Evolutionary conservation across 2,797 vertebrate genomes (phyloP).

Genomic region (Pangasius krempfi): DNA sequence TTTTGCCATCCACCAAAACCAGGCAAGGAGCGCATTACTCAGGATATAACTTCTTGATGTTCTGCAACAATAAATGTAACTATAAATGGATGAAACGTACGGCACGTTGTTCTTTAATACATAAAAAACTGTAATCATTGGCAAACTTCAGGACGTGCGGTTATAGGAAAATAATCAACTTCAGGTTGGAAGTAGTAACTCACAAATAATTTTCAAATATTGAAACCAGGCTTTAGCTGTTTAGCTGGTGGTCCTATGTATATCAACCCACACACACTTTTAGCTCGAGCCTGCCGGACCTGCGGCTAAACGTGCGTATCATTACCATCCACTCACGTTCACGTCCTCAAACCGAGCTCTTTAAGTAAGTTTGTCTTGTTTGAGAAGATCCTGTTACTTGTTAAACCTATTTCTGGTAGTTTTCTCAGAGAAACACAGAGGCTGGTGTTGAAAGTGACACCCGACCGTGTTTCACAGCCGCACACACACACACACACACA

Average conservation of each 20-base stretch:
- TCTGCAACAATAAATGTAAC: not conserved
- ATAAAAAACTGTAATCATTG: not conserved
- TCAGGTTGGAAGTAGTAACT: not conserved
- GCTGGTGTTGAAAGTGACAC: slow-evolving; percentile 15
- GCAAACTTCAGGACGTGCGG: not conserved
- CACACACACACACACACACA: slow-evolving; percentile 11
- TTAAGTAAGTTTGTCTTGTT: not conserved
- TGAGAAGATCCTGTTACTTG: slow-evolving; percentile 7
- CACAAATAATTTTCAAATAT: not conserved
- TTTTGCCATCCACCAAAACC: not conserved
- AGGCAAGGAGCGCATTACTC: not conserved
- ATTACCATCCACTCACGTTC: not conserved
- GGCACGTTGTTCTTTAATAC: not conserved
- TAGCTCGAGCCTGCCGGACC: too few relatives aligned
- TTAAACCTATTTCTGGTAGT: slow-evolving; percentile 1
- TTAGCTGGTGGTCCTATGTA: not conserved
- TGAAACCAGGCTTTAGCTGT: not conserved
- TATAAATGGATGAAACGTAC: not conserved
- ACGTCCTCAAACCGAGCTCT: not conserved
- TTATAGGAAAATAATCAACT: not conserved
- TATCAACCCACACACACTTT: not conserved
- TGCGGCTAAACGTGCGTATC: not conserved
- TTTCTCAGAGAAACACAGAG: not conserved
- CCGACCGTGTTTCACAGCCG: not conserved
- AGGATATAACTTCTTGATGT: not conserved